A percentile compares a stretch with the other conserved stretches of the same genome.
Conservation (phyloP, 2,113 vertebrate genomes). For the Cebus imitator region DNA sequence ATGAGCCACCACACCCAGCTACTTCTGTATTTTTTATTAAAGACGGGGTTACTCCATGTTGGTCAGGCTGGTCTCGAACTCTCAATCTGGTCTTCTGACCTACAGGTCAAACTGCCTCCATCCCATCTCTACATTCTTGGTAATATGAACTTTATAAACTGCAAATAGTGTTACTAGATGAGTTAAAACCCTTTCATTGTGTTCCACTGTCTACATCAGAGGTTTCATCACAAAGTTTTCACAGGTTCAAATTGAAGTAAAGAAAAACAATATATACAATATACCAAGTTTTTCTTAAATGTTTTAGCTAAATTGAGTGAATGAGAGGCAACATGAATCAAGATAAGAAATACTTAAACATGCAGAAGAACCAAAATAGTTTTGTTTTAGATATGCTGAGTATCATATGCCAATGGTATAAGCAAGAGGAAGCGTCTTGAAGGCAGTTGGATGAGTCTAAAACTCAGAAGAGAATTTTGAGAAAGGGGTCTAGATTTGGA, state of each 20-base stretch:
- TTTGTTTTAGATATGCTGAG: neutral
- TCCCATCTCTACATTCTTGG: neutral
- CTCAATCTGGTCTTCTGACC: neutral
- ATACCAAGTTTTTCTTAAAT: neutral
- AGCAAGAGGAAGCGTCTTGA: neutral
- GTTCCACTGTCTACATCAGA: neutral
- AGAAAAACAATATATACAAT: neutral
- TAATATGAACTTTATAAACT: neutral
- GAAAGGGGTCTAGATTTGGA: neutral
- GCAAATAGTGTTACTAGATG: neutral
- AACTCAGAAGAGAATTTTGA: neutral
- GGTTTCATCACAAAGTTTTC: constrained; percentile 19
- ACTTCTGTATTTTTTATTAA: too few species aligned
- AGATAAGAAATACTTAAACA: constrained; percentile 6
- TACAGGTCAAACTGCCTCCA: neutral
- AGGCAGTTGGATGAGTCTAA: neutral
- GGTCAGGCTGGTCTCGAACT: too few species aligned
- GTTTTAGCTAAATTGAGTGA: neutral
- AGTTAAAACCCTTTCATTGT: neutral
- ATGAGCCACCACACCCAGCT: too few species aligned
- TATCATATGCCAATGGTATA: neutral
- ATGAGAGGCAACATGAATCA: neutral
- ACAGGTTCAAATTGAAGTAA: neutral
- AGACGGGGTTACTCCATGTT: too few species aligned
- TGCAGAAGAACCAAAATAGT: neutral